Evolutionary conservation across 2,113 vertebrate genomes (phyloP), one percentile per base, ranked within the genome.

Genomic region (Anhinga anhinga): DNA sequence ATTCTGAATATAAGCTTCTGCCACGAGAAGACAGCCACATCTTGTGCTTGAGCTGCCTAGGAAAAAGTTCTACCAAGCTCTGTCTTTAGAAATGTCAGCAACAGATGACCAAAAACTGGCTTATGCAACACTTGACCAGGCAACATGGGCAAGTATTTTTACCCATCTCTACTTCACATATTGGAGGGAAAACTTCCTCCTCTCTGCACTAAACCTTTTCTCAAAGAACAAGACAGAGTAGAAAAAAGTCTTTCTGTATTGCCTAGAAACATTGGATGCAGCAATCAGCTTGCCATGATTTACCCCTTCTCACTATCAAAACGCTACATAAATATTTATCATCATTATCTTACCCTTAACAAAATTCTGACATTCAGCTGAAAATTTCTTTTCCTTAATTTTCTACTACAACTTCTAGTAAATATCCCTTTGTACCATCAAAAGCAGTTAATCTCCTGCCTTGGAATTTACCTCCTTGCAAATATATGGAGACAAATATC

Each of bases 371-470:
- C 52, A 53, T 94, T 97, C 66, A 73, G 79, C 49, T 83, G 84
- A 97, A 96, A 95, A 90, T 94, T 96, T 77, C 63, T 82, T 94
- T 89, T 90, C 34, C 85, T 93, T 97, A 94, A 97, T 96, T 96
- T 93, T 72, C 69, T 95, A 83, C 84, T 88, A 92, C 62, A 92
- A 78, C 42, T 95, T 89, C 66, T 90, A 91, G 88, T 95, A 96
- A 97, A 97, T 97, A 90, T 97, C 78, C 86, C 69, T 96, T 98
- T 98, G 95, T 97, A 94, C 42, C 72, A 94, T 88, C 62, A 95
- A 85, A 94, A 97, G 84, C 58, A 82, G 65, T 93, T 94, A 88
- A 95, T 95, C 88, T 96, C 44, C 61, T 88, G 69, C 47, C 63
- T 85, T 73, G 76, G 72, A 96, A 96, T 97, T 97, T 97, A 96